Evolutionary conservation across 2,113 vertebrate species (phyloP), one percentile per base, ranked within the genome.

Genomic region (Isichthys henryi): DNA sequence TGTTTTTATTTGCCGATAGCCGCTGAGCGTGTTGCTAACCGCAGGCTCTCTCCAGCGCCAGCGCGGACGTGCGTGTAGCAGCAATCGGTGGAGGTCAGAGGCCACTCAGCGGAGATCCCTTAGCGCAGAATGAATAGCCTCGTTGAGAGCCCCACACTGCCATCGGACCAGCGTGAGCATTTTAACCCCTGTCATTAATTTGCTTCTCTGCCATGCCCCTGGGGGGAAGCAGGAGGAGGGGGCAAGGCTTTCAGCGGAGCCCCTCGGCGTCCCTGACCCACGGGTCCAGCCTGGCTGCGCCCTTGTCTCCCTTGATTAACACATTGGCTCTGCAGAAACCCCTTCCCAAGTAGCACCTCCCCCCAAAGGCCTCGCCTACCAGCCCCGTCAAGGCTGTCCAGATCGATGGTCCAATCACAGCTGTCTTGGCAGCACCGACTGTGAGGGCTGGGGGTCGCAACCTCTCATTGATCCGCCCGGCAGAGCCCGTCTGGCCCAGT

Each of bases 331-430:
- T 89, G 89, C 58, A 43, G 50, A 45, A 13, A 11, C 90, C 87
- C 74, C 31, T 52, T 27, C 56, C 86, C 46, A 17, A 52, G 31
- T 21, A 53, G 11, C 89, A n/a, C 5, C 56, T 46, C 89, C 70
- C 2, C 49, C 70, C 46, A 31, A 31, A 35, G 27, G 19, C 70
- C 74, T 39, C 48, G 46, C 46, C 70, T 70, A 70, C 17, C 66
- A 80, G 56, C 56, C 66, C n/a, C 50, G 43, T 15, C 58, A 45
- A 82, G 88, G 48, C 46, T n/a, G 88, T 85, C 88, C 35, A 23
- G 89, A 93, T 93, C 90, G 90, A 91, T 93, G 90, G 92, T 85
- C 89, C 91, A 92, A 91, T 91, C 89, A 50, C 92, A 90, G 90
- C 90, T 91, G 92, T 91, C 90, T 91, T 89, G 88, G 89, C 80